A percentile compares a stretch with the other conserved stretches of the same genome.
These are phyloP conservation scores for Tetragnatha montana DNA, from an alignment of 2,888 invertebrate genomes.

Conservation along the genomic window DNA sequence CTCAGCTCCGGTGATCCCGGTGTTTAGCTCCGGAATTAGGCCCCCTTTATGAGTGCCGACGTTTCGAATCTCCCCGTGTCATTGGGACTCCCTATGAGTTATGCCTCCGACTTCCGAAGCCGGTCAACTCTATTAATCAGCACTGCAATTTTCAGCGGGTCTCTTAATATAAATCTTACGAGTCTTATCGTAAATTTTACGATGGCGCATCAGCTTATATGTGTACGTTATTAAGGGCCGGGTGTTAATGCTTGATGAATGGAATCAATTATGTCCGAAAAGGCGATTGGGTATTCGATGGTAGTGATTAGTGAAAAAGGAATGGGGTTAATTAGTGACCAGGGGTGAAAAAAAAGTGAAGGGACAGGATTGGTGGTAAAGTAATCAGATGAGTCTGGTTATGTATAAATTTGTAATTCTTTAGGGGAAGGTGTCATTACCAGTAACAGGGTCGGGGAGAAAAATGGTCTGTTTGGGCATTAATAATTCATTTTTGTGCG, in stretches of 20 bases:
- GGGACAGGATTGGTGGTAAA: background rate
- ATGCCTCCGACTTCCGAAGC: slow-evolving; percentile 16
- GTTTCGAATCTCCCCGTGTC: slow-evolving; percentile 23
- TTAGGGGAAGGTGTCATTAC: background rate
- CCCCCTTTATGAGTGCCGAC: slow-evolving; percentile 28
- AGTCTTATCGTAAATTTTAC: slow-evolving; percentile 37
- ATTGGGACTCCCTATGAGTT: slow-evolving; percentile 43
- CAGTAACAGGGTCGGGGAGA: background rate
- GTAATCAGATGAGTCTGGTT: background rate
- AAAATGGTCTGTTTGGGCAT: background rate
- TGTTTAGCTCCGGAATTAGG: slow-evolving; percentile 61
- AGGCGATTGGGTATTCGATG: background rate
- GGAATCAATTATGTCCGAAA: slow-evolving; percentile 32
- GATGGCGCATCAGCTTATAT: background rate
- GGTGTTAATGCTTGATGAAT: slow-evolving; percentile 19
- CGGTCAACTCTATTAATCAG: slow-evolving; percentile 64
- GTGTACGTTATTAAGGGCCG: slow-evolving; percentile 23
- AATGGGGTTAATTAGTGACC: background rate
- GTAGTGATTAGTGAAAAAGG: background rate
- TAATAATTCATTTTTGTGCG: no score
- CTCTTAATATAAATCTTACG: slow-evolving; percentile 50
- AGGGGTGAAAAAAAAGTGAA: background rate
- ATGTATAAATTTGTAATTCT: background rate
- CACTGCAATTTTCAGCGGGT: slow-evolving; percentile 35
- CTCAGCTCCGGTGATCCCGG: slow-evolving; percentile 45